A percentile compares a stretch with the other conserved stretches of the same genome.
phyloP scores from a whole-genome alignment of 2,888 invertebrate genomes.

The Arrhopalites spinosus region DNA sequence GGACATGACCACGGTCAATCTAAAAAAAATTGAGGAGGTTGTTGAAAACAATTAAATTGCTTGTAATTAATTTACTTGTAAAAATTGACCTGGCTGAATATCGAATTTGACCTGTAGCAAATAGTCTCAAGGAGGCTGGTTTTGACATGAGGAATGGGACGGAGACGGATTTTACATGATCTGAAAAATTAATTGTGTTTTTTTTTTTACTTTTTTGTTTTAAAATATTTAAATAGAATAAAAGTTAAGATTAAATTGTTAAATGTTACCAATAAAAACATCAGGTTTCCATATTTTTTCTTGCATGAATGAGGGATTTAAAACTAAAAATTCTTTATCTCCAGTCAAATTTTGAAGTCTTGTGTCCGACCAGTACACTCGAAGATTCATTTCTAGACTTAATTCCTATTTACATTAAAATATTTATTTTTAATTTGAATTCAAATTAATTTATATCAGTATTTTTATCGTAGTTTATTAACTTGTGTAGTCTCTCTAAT shows the following conservation, averaged over 20 bases:
- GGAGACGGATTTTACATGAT: not conserved
- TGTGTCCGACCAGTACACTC: conserved; percentile 40
- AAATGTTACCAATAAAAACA: conserved; percentile 13
- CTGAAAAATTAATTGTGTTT: no score
- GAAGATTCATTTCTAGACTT: conserved; percentile 40
- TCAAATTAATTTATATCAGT: not conserved
- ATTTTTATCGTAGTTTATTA: conserved; percentile 10
- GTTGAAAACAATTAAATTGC: not conserved
- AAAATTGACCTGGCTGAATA: conserved; percentile 54
- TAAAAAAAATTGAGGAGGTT: no score
- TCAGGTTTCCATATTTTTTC: conserved; percentile 38
- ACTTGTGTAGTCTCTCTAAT: conserved; percentile 55
- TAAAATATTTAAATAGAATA: no score
- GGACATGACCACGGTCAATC: conserved; percentile 53
- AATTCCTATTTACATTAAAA: conserved; percentile 32
- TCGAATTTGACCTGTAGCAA: conserved; percentile 51
- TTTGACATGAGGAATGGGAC: conserved; percentile 44
- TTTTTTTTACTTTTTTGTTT: no score
- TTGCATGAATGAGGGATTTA: conserved; percentile 29
- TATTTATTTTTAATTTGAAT: not conserved
- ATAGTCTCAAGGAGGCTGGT: conserved; percentile 54
- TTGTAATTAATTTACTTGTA: not conserved
- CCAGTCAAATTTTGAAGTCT: conserved; percentile 36
- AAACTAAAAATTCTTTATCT: conserved; percentile 26
- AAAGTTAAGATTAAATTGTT: no score